These are phyloP conservation scores for Psix sp. DNA, from an alignment of 1,140 invertebrate genomes.

Conservation along the genomic window DNA sequence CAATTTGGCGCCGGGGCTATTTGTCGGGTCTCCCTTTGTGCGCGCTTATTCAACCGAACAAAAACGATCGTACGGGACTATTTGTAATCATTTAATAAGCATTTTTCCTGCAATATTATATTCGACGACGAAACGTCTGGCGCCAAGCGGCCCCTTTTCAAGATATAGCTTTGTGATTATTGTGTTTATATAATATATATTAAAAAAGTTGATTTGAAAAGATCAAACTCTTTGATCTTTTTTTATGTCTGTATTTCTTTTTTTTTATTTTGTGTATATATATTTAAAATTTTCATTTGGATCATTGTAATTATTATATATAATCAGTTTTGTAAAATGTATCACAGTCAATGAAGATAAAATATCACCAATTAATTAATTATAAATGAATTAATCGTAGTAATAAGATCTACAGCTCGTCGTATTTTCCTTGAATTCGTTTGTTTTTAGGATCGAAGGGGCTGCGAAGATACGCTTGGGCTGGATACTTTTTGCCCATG, in stretches of 20 bases:
- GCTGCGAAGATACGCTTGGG: conserved; percentile 83
- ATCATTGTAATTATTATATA: too few relatives aligned
- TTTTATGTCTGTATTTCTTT: background rate
- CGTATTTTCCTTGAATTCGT: conserved; percentile 69
- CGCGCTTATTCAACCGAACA: conserved; percentile 2
- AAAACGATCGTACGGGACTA: conserved; percentile 4
- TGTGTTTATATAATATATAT: too few relatives aligned
- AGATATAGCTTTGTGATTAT: too few relatives aligned
- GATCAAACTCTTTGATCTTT: conserved; percentile 1
- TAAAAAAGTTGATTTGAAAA: too few relatives aligned
- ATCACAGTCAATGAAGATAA: too few relatives aligned
- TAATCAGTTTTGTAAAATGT: too few relatives aligned
- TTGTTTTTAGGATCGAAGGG: conserved; percentile 88
- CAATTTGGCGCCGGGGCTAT: conserved; percentile 17
- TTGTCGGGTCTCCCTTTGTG: conserved; percentile 5
- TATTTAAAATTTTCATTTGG: too few relatives aligned
- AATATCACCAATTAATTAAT: too few relatives aligned
- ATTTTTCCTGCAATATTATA: conserved; percentile 15
- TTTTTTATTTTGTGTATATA: too few relatives aligned
- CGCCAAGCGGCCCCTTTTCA: conserved; percentile 10
- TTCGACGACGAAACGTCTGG: background rate
- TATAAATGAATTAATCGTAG: background rate
- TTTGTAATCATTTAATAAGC: conserved; percentile 26
- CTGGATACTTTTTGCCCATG: conserved; percentile 84
- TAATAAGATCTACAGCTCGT: conserved; percentile 13